These are phyloP conservation scores for Marasmarcha lunaedactyla DNA, from an alignment of 2,888 invertebrate species.

Conservation along the genomic window DNA sequence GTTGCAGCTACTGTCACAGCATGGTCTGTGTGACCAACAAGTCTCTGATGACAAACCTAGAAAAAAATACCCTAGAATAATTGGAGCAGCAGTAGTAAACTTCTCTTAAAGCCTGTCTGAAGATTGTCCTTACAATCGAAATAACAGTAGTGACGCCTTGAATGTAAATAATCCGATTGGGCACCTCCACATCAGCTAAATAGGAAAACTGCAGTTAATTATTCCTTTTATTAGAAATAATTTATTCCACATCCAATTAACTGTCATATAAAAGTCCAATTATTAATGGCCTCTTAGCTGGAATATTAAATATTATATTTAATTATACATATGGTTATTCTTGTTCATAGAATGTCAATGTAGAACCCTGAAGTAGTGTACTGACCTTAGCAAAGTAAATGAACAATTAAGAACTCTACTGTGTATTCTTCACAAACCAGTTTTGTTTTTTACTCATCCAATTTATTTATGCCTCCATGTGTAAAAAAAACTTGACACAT, in stretches of 20 bases:
- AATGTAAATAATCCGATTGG: neutral
- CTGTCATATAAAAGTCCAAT: conserved; percentile 59
- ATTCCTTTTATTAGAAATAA: conserved; percentile 56
- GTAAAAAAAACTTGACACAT: neutral
- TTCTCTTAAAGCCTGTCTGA: conserved; percentile 13
- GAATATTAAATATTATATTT: conserved; percentile 69
- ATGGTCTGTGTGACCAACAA: conserved; percentile 36
- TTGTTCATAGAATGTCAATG: conserved; percentile 46
- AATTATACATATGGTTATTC: conserved; percentile 36
- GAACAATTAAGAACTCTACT: conserved; percentile 21
- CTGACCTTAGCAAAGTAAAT: conserved; percentile 45
- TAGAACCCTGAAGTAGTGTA: conserved; percentile 49
- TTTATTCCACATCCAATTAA: conserved; percentile 60
- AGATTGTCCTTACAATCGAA: conserved; percentile 16
- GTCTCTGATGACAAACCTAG: conserved; percentile 61
- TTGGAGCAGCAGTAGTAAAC: conserved; percentile 28
- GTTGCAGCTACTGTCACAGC: conserved; percentile 54
- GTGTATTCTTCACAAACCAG: conserved; percentile 20
- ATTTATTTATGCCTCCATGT: neutral
- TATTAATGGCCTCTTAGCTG: conserved; percentile 61
- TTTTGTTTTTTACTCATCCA: too few relatives aligned
- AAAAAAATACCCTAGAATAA: conserved; percentile 69
- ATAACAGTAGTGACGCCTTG: conserved; percentile 4
- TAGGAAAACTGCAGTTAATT: conserved; percentile 37
- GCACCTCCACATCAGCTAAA: conserved; percentile 45